Evolutionary conservation across 2,888 invertebrate species (phyloP).

Genomic region (Pollenia angustigena): DNA sequence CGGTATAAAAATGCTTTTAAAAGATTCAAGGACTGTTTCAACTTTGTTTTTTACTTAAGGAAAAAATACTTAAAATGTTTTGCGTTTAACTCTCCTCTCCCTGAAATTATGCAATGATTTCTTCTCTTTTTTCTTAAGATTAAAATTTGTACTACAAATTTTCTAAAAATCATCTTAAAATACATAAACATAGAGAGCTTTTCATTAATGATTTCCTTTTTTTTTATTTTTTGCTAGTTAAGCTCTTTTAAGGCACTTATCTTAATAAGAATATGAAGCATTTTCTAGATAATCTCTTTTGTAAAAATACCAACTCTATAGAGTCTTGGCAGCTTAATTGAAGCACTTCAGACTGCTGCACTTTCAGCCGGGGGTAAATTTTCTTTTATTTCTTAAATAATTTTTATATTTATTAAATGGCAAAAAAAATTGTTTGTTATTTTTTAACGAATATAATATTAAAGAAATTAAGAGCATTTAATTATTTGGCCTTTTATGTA

Average conservation of each 20-base stretch:
- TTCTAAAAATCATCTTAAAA: not conserved
- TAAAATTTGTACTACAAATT: not conserved
- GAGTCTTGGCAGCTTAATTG: slow-evolving; percentile 38
- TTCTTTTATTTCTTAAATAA: not conserved
- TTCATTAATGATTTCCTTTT: not conserved
- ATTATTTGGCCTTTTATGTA: slow-evolving; percentile 13
- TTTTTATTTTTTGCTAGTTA: not conserved
- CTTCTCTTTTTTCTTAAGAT: too few species aligned
- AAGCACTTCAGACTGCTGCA: slow-evolving; percentile 22
- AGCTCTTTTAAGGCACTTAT: slow-evolving; percentile 8
- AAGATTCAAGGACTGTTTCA: too few species aligned
- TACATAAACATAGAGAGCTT: not conserved
- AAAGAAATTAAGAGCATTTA: slow-evolving; percentile 21
- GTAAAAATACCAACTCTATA: slow-evolving; percentile 3
- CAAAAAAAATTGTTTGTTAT: not conserved
- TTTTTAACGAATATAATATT: not conserved
- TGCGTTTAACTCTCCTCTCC: too few species aligned
- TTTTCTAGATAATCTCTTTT: slow-evolving; percentile 45
- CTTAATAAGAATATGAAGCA: slow-evolving; percentile 31
- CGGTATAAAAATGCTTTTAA: too few species aligned
- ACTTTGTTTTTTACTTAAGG: too few species aligned
- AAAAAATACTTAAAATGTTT: too few species aligned
- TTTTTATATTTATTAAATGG: not conserved
- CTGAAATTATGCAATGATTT: too few species aligned
- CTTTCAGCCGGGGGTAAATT: not conserved